phyloP scores from a whole-genome alignment of 2,888 invertebrate genomes.

The Oconnorella tubifera region DNA sequence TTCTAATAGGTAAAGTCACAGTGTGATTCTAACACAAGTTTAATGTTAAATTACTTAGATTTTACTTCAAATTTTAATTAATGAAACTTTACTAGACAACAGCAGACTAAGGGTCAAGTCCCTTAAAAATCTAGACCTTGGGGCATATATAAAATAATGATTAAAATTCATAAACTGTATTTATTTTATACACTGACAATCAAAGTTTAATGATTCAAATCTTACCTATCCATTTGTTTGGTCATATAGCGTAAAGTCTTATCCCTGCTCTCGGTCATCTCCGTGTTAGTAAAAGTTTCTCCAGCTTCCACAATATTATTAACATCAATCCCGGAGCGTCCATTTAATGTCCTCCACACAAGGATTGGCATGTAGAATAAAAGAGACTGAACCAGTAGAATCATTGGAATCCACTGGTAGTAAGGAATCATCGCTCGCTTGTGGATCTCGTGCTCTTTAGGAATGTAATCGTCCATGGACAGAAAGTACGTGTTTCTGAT shows the following conservation, averaged over 20 bases:
- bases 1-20: no score
- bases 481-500: conserved; percentile 39
- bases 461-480: conserved; percentile 37
- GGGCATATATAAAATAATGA: no score
- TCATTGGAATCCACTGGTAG: conserved; percentile 40
- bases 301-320: conserved; percentile 39
- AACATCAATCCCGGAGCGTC: conserved; percentile 37
- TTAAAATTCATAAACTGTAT: no score
- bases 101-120: no score
- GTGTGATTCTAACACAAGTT: no score
- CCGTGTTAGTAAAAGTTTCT: conserved; percentile 38
- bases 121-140: no score
- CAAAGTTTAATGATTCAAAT: no score
- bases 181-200: no score
- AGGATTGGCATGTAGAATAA: conserved; percentile 34
- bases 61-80: no score
- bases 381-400: conserved; percentile 35
- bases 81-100: no score
- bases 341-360: conserved; percentile 34
- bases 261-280: conserved; percentile 32
- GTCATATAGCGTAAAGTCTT: conserved; percentile 37
- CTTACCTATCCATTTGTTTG: conserved; percentile 39
- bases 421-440: conserved; percentile 37
- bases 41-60: no score
- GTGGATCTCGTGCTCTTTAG: conserved; percentile 36